Evolutionary conservation across 2,113 vertebrate genomes (phyloP).

Genomic region (Zeus faber): DNA sequence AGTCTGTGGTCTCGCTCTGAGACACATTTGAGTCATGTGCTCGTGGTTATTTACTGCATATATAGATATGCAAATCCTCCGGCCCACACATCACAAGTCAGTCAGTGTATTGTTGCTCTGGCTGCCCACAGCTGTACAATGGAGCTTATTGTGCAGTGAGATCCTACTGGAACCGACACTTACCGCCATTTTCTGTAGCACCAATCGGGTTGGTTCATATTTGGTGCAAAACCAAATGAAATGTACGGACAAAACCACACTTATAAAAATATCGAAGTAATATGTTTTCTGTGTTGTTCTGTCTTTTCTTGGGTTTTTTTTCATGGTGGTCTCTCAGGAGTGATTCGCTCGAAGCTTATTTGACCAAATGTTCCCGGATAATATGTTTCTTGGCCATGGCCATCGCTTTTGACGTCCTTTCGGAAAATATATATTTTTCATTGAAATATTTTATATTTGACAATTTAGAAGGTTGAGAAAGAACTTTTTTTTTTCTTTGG

Average conservation of each 20-base stretch:
- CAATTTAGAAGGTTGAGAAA: neutral
- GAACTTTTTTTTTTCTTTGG: neutral
- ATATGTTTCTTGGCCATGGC: neutral
- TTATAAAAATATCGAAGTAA: too few relatives aligned
- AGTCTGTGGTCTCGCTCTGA: constrained; percentile 19
- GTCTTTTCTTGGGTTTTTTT: neutral
- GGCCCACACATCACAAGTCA: constrained; percentile 36
- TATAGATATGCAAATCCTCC: constrained; percentile 38
- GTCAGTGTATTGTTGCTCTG: constrained; percentile 27
- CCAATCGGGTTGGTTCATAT: constrained; percentile 5
- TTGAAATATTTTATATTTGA: constrained; percentile 2
- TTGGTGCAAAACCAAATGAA: neutral
- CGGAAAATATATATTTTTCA: too few relatives aligned
- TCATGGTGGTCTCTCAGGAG: neutral
- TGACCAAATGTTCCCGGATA: neutral
- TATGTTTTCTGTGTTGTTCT: too few relatives aligned
- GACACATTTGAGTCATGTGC: constrained; percentile 20
- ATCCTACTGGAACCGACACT: constrained; percentile 32
- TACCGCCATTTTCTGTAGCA: constrained; percentile 16
- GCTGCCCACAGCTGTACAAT: constrained; percentile 33
- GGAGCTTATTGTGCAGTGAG: constrained; percentile 43
- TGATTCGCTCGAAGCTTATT: neutral
- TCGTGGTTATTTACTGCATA: constrained; percentile 44
- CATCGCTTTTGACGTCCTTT: too few relatives aligned
- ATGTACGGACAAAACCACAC: neutral